Conservation (phyloP, 92 coral and sea anemone species). For the Palythoa grandiflora region DNA sequence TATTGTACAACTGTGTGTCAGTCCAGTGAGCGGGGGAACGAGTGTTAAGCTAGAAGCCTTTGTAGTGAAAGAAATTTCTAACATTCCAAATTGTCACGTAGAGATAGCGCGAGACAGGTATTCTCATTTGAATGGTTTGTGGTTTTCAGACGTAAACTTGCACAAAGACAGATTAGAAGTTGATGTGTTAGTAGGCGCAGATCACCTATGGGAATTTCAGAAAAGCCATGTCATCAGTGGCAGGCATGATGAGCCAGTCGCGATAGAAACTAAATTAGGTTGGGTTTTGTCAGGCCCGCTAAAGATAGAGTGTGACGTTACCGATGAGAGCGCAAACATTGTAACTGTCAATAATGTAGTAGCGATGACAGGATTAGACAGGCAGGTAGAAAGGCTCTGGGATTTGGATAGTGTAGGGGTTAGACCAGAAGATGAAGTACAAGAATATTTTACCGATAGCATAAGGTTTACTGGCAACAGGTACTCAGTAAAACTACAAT, state of each 20-base stretch:
- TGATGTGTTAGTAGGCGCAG: constrained; percentile 67
- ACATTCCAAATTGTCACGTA: constrained; percentile 56
- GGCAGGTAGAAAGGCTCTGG: constrained; percentile 42
- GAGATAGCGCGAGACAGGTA: constrained; percentile 50
- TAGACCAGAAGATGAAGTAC: constrained; percentile 44
- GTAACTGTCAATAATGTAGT: constrained; percentile 24
- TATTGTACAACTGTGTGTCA: constrained; percentile 47
- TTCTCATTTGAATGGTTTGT: constrained; percentile 53
- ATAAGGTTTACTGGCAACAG: constrained; percentile 38
- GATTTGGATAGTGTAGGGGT: constrained; percentile 62
- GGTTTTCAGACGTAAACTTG: constrained; percentile 59
- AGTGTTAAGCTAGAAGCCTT: constrained; percentile 53
- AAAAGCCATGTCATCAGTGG: constrained; percentile 48
- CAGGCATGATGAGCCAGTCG: constrained; percentile 52
- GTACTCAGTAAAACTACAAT: constrained; percentile 36
- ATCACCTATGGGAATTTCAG: constrained; percentile 70
- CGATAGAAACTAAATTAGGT: constrained; percentile 56
- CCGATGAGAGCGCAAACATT: background rate
- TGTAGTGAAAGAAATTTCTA: constrained; percentile 64
- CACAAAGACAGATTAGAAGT: constrained; percentile 46
- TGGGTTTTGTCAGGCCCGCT: constrained; percentile 64
- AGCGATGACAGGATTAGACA: constrained; percentile 12
- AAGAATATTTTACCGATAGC: constrained; percentile 27
- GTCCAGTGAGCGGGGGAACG: constrained; percentile 45
- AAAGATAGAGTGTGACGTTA: constrained; percentile 7